phyloP scores from a whole-genome alignment of 1,140 invertebrate species.

The Leptinotarsa texana region DNA sequence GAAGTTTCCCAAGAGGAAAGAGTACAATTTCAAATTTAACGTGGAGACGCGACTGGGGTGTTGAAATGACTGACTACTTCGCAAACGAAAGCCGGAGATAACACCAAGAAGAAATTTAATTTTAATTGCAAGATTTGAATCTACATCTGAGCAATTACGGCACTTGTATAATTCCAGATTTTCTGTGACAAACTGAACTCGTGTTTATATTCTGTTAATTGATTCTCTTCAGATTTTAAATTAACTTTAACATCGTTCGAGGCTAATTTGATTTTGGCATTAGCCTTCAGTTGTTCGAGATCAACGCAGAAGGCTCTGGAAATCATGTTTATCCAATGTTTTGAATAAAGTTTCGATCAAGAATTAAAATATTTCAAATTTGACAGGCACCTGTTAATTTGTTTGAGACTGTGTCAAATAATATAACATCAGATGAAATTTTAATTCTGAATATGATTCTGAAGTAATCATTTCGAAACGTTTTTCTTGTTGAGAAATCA shows the following conservation, averaged over 20 bases:
- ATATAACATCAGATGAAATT: too few species aligned
- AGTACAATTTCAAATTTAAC: conserved; percentile 9
- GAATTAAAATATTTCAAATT: background rate
- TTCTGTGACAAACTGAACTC: conserved; percentile 16
- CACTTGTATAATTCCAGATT: conserved; percentile 22
- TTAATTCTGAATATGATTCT: too few species aligned
- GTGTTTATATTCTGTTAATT: conserved; percentile 26
- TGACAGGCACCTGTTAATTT: too few species aligned
- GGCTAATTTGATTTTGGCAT: conserved; percentile 20
- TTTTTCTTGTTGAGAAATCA: too few species aligned
- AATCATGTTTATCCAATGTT: background rate
- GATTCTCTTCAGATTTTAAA: conserved; percentile 19
- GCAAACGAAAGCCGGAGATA: conserved; percentile 12
- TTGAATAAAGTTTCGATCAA: background rate
- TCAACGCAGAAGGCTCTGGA: background rate
- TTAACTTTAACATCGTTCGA: conserved; percentile 16
- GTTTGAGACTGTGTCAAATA: too few species aligned
- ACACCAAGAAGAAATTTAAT: conserved; percentile 22
- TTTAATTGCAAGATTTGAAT: conserved; percentile 24
- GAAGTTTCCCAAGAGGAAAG: background rate
- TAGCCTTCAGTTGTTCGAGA: conserved; percentile 1
- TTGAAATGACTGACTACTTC: conserved; percentile 11
- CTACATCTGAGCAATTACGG: conserved; percentile 25
- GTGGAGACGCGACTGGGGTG: background rate
- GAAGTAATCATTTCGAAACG: too few species aligned